These are phyloP conservation scores for Amblyjoppa fuscipennis DNA, from an alignment of 2,888 invertebrate genomes.

Conservation along the genomic window DNA sequence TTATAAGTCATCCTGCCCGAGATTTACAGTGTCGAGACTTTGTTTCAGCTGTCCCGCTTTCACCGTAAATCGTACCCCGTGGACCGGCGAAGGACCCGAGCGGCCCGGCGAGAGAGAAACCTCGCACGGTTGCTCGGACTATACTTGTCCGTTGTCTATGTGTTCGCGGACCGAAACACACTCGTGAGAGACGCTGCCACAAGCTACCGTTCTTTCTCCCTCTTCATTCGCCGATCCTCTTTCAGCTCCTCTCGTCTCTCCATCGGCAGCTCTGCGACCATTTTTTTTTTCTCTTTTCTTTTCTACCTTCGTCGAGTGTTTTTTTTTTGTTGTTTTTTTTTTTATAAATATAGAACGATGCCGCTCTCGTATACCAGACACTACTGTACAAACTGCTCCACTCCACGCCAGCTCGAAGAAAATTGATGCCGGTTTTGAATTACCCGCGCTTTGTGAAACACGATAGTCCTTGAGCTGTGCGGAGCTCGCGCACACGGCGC, in stretches of 20 bases:
- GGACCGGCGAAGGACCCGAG: constrained; percentile 52
- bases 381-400: constrained; percentile 27
- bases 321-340: too few relatives aligned
- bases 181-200: constrained; percentile 16
- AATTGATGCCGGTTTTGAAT: constrained; percentile 70
- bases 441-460: constrained; percentile 66
- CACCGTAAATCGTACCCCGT: constrained; percentile 66
- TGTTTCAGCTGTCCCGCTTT: constrained; percentile 71
- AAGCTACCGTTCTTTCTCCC: constrained; percentile 23
- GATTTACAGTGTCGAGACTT: constrained; percentile 68
- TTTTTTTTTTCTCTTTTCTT: constrained; percentile 22
- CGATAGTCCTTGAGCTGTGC: constrained; percentile 52
- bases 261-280: constrained; percentile 8
- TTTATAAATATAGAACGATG: background rate
- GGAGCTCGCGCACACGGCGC: constrained; percentile 48
- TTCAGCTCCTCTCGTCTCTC: constrained; percentile 36
- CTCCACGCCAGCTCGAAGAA: constrained; percentile 58
- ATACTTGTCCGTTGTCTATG: constrained; percentile 25
- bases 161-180: constrained; percentile 6
- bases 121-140: constrained; percentile 17
- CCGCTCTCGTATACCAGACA: constrained; percentile 38
- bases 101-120: constrained; percentile 28
- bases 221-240: constrained; percentile 41
- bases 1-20: constrained; percentile 66
- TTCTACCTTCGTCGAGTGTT: constrained; percentile 25